Percentiles rank a stretch among this genome's conserved stretches.
Conservation (phyloP, 2,797 vertebrate species). For the Coregonus ussuriensis region DNA sequence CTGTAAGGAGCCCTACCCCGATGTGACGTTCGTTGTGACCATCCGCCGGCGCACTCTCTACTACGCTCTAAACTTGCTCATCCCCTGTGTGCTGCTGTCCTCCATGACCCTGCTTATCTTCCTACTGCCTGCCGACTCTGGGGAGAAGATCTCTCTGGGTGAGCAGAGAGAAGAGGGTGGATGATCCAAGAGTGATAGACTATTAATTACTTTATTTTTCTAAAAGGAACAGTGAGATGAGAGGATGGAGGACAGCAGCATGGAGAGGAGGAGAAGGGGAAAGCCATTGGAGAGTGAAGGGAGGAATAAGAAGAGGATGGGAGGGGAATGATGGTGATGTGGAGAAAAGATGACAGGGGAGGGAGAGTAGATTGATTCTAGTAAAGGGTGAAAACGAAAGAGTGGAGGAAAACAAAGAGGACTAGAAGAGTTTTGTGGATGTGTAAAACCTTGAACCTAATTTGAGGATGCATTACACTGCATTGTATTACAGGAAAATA, state of each 20-base stretch:
- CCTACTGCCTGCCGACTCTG: constrained; percentile 79
- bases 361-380: not conserved
- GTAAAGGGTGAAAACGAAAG: not conserved
- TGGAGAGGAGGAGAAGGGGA: not conserved
- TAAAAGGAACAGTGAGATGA: not conserved
- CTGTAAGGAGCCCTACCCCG: constrained; percentile 81
- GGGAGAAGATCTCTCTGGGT: constrained; percentile 84
- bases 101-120: constrained; percentile 83
- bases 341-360: not conserved
- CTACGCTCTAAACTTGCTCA: constrained; percentile 82
- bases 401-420: not conserved
- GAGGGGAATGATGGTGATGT: not conserved
- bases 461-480: constrained; percentile 52
- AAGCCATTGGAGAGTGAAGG: not conserved
- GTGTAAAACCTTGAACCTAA: constrained; percentile 28
- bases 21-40: constrained; percentile 79
- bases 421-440: not conserved
- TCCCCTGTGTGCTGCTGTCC: constrained; percentile 81
- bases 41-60: constrained; percentile 79
- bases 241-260: not conserved
- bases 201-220: not conserved
- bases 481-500: constrained; percentile 39
- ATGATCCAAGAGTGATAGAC: not conserved
- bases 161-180: constrained; percentile 61
- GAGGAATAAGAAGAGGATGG: not conserved